Evolutionary conservation across 2,113 vertebrate species (phyloP).

Genomic region (Phalacrocorax pelagicus): DNA sequence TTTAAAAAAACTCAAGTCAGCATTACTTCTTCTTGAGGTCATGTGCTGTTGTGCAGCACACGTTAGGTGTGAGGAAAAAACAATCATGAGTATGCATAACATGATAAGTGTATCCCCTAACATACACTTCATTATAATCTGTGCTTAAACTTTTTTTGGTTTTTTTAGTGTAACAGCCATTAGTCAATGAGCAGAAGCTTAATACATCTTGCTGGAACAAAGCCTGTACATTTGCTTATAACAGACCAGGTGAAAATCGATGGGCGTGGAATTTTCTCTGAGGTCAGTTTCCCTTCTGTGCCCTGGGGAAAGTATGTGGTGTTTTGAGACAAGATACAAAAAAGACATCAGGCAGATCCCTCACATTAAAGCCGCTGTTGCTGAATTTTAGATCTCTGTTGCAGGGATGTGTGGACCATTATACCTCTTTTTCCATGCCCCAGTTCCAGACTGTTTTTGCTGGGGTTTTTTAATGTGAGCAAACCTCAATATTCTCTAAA

Average conservation of each 20-base stretch:
- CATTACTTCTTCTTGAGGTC: not conserved
- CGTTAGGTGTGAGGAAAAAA: not conserved
- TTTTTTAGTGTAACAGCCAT: not conserved
- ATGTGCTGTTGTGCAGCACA: not conserved
- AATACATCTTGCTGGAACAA: not conserved
- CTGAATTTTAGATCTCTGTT: not conserved
- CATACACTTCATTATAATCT: not conserved
- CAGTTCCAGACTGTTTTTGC: not conserved
- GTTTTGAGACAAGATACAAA: not conserved
- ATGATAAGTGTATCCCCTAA: not conserved
- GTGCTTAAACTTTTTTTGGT: not conserved
- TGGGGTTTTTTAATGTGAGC: not conserved
- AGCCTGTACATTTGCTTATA: not conserved
- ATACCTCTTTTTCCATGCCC: not conserved
- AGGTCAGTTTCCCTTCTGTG: not conserved
- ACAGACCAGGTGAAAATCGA: not conserved
- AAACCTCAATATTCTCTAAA: not conserved
- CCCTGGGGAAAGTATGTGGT: not conserved
- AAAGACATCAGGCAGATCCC: not conserved
- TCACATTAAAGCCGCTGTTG: not conserved
- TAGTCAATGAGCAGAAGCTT: not conserved
- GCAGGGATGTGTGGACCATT: not conserved
- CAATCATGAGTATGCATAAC: not conserved
- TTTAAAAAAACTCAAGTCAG: not conserved
- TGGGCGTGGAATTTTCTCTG: not conserved